Conservation (phyloP, 1,140 invertebrate species). For the Lasaia peninsularis region DNA sequence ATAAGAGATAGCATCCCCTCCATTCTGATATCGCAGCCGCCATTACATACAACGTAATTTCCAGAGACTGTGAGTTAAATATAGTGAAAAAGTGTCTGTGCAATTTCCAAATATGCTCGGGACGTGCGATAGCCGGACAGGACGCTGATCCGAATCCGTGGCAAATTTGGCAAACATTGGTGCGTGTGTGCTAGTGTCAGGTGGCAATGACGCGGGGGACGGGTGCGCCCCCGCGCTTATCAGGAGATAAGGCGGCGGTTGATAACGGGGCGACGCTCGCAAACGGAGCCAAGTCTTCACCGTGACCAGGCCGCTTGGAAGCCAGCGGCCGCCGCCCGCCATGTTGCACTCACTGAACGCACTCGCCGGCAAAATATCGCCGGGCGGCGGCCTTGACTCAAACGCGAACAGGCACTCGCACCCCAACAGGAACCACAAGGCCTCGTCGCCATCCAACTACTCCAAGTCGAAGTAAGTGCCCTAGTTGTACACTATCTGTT, state of each 20-base stretch:
- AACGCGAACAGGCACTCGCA: conserved; percentile 79
- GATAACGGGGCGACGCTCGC: conserved; percentile 37
- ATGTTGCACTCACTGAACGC: conserved; percentile 89
- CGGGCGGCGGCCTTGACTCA: conserved; percentile 79
- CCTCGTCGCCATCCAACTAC: conserved; percentile 54
- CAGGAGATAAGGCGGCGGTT: conserved; percentile 66
- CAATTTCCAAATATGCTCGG: conserved; percentile 34
- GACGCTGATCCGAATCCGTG: conserved; percentile 53
- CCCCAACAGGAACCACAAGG: conserved; percentile 78
- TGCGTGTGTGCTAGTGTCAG: conserved; percentile 52
- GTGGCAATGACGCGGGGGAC: conserved; percentile 69
- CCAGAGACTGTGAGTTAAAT: conserved; percentile 18
- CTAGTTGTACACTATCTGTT: background rate
- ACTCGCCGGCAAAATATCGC: conserved; percentile 88
- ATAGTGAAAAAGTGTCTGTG: conserved; percentile 12
- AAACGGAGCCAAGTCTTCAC: conserved; percentile 51
- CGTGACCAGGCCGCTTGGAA: conserved; percentile 64
- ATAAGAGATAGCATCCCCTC: background rate
- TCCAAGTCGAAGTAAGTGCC: conserved; percentile 73
- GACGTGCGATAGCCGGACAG: conserved; percentile 59
- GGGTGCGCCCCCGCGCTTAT: conserved; percentile 66
- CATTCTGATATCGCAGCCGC: conserved; percentile 40
- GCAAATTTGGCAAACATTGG: conserved; percentile 39
- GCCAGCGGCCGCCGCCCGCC: conserved; percentile 70
- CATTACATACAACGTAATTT: conserved; percentile 14